phyloP scores from a whole-genome alignment of 2,113 vertebrate species.

The Corythoichthys intestinalis region DNA sequence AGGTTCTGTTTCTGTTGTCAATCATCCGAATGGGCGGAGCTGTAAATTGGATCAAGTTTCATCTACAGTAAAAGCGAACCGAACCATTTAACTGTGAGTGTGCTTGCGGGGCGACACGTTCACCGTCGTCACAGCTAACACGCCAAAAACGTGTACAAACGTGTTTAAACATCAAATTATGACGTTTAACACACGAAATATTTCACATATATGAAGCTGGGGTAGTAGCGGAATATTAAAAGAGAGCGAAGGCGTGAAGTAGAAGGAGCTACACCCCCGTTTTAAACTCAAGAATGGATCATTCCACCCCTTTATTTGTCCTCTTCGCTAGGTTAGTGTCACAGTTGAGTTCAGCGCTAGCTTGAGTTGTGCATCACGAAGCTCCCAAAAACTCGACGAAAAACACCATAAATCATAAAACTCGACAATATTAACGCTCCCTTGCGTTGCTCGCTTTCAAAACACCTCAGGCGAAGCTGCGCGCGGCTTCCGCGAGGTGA shows the following conservation, averaged over 20 bases:
- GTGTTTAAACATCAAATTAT: accelerated
- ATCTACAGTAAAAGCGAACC: constrained; percentile 31
- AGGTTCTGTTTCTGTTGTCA: constrained; percentile 1
- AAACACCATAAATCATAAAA: background rate
- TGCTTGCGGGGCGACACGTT: background rate
- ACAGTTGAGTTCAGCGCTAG: constrained; percentile 19
- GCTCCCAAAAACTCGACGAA: background rate
- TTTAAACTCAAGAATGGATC: constrained; percentile 27
- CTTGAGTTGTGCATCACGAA: accelerated
- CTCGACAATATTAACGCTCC: background rate
- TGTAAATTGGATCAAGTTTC: constrained; percentile 47
- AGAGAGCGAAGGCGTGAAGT: background rate
- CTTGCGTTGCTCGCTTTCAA: constrained; percentile 11
- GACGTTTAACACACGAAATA: background rate
- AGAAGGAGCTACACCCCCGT: background rate
- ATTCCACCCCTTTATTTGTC: constrained; percentile 32
- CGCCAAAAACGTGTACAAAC: accelerated
- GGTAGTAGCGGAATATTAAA: background rate
- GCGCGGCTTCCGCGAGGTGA: constrained; percentile 20
- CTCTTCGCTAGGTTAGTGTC: constrained; percentile 9
- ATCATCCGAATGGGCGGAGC: constrained; percentile 17
- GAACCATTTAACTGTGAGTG: constrained; percentile 30
- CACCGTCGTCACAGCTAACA: background rate
- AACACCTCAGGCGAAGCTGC: constrained; percentile 23
- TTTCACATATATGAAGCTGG: background rate